Evolutionary conservation across 2,113 vertebrate species (phyloP).

Genomic region (Balaeniceps rex): DNA sequence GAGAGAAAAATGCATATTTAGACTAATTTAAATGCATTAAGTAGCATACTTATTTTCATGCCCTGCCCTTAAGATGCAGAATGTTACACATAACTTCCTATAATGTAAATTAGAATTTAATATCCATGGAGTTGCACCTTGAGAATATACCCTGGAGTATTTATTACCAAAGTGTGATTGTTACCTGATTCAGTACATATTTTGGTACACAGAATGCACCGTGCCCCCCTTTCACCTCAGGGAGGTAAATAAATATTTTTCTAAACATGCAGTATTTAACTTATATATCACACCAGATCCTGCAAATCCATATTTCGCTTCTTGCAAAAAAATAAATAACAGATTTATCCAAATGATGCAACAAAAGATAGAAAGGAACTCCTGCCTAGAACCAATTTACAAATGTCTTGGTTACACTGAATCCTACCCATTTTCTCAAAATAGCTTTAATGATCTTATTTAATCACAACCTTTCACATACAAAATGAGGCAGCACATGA

Average conservation of each 20-base stretch:
- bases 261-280: background rate
- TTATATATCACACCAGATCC: background rate
- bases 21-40: conserved; percentile 52
- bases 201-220: background rate
- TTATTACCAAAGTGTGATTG: background rate
- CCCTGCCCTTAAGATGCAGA: background rate
- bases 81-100: background rate
- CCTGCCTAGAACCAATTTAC: background rate
- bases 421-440: background rate
- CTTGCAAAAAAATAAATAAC: background rate
- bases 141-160: background rate
- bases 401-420: background rate
- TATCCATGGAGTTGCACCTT: background rate
- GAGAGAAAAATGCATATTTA: conserved; percentile 40
- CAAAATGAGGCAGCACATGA: background rate
- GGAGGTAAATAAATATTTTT: background rate
- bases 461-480: background rate
- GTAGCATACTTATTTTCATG: background rate
- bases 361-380: background rate
- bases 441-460: background rate
- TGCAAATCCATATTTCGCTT: background rate
- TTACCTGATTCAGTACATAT: background rate
- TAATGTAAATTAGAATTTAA: conserved; percentile 41
- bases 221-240: background rate
- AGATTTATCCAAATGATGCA: background rate